phyloP scores from a whole-genome alignment of 2,113 vertebrate species.

The Catharus bicknelli region DNA sequence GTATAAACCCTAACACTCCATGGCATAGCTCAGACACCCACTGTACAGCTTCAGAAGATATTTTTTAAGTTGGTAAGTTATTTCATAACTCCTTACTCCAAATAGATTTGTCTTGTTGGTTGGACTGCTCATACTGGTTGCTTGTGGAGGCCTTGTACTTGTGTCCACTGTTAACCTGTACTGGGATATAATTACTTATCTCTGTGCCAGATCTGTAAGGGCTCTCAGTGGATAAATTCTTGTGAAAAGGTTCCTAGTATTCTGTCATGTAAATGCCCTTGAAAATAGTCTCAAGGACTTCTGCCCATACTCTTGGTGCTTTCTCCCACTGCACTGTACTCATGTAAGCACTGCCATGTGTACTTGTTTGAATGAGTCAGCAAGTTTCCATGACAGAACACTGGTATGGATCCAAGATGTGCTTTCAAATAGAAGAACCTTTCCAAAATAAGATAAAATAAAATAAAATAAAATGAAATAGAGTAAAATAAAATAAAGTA shows the following conservation, averaged over 20 bases:
- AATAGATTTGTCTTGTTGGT: neutral
- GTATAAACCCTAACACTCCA: neutral
- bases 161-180: neutral
- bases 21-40: neutral
- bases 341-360: rapidly evolving
- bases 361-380: rapidly evolving
- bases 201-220: neutral
- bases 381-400: neutral
- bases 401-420: neutral
- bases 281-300: neutral
- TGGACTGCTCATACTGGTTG: neutral
- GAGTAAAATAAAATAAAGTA: neutral
- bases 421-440: neutral
- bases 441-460: neutral
- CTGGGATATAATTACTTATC: neutral
- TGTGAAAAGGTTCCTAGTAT: neutral
- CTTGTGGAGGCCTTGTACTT: rapidly evolving
- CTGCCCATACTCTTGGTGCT: neutral
- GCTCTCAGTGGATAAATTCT: neutral
- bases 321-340: neutral
- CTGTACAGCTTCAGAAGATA: neutral
- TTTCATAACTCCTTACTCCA: neutral
- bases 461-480: neutral
- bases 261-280: neutral
- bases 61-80: neutral